Conservation (phyloP, 2,888 invertebrate species). For the Heliconius ethilla region DNA sequence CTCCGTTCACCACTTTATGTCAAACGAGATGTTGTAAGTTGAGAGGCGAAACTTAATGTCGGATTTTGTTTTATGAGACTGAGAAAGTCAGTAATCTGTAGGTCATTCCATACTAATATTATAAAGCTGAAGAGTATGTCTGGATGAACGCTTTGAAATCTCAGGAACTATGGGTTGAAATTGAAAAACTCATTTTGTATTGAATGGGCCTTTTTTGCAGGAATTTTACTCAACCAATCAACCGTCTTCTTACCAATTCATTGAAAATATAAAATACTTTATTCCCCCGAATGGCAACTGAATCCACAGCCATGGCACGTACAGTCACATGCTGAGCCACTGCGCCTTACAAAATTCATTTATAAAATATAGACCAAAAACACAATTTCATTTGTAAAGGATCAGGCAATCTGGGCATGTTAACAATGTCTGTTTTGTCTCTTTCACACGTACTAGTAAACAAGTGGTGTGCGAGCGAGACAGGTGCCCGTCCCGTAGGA, state of each 20-base stretch:
- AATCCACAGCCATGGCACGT: background rate
- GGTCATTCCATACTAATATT: too few relatives aligned
- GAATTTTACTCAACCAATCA: too few relatives aligned
- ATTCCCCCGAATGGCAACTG: background rate
- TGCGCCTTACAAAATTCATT: background rate
- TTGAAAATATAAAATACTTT: background rate
- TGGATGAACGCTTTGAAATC: too few relatives aligned
- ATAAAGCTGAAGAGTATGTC: too few relatives aligned
- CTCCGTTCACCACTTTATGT: too few relatives aligned
- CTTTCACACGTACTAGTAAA: constrained; percentile 5
- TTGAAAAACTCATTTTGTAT: too few relatives aligned
- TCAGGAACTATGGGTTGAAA: too few relatives aligned
- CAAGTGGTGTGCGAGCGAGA: constrained; percentile 8
- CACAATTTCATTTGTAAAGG: constrained; percentile 3
- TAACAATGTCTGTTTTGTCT: constrained; percentile 22
- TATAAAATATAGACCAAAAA: background rate
- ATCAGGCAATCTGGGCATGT: constrained; percentile 2
- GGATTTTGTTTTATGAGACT: too few relatives aligned
- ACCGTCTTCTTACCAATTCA: background rate
- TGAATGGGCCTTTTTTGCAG: too few relatives aligned
- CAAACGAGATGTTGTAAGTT: too few relatives aligned
- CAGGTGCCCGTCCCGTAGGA: constrained; percentile 23
- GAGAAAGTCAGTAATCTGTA: too few relatives aligned
- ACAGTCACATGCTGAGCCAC: background rate
- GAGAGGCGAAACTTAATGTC: too few relatives aligned